Base-by-base conservation (phyloP, 2,888 invertebrate genomes). In the Pherbina coryleti region DNA sequence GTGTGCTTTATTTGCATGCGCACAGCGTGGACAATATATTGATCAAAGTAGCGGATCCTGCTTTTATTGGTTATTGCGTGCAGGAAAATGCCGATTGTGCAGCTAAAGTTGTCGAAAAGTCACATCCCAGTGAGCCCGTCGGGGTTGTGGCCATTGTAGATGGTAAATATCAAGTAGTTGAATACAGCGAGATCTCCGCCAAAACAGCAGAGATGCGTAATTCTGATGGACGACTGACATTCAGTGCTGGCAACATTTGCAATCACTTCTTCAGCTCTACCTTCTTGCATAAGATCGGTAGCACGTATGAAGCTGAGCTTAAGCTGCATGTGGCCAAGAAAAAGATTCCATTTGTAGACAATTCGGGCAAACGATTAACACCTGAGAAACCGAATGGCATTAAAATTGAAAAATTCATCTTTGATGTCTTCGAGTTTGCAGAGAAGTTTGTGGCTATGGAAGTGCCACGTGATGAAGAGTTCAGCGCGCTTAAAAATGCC, bases 11-110 rank as follows among this genome's bases (percentile, higher is more conserved):
- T 88, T 90, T 99, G 28, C 99, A 99, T 87, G 98, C 95, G 0
- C 98, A 99, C 91, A 98, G 99, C 79, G 99, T 99, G 1, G 99
- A 99, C 88, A 99, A 99, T 90, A 98, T 99, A 82, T 92, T 99
- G 17, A 97, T 98, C 28, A 98, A 98, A 92, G 97, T 99, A 75
- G 99, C 98, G 0, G 99, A 99, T 91, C 99, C 99, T 0, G 92
- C 95, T 2, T 99, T 99, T 86, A 93, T 99, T 79, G 99, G 99
- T 0, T 98, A 97, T 87, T 98, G 98, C 87, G 92, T 97, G 14
- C 92, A 92, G 74, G 96, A 97, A 85, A 92, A 93, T 80, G 97
- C 98, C 0, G 98, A 98, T 84, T 98, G 98, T 90, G 98, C 96
- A 0, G 98, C 96, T 0, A 99, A 99, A 92, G 98, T 98, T 3